Evolutionary conservation across 2,888 invertebrate genomes (phyloP).

Genomic region (Rhingia campestris): DNA sequence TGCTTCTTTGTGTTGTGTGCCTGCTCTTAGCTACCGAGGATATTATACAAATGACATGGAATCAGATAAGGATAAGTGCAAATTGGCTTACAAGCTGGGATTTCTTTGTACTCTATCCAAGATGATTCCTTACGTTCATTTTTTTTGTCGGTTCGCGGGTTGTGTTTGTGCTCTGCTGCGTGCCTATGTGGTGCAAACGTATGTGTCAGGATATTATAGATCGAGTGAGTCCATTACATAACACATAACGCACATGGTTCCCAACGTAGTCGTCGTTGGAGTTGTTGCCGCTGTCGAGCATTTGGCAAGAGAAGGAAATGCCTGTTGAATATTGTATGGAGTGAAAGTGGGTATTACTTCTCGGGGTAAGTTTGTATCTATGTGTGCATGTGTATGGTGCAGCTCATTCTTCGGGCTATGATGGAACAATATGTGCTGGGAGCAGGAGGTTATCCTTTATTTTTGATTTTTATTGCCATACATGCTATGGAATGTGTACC

Average conservation of each 20-base stretch:
- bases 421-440: constrained; percentile 35
- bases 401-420: constrained; percentile 52
- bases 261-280: neutral
- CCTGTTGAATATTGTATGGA: constrained; percentile 76
- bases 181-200: constrained; percentile 72
- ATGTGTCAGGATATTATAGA: constrained; percentile 66
- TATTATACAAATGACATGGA: constrained; percentile 83
- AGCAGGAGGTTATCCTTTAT: constrained; percentile 74
- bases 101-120: constrained; percentile 77
- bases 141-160: constrained; percentile 21
- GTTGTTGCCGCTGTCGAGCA: neutral
- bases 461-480: constrained; percentile 74
- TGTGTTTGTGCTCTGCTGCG: constrained; percentile 52
- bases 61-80: constrained; percentile 83
- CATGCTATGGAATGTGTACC: constrained; percentile 68
- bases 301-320: constrained; percentile 58
- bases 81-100: constrained; percentile 83
- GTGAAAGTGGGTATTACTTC: constrained; percentile 67
- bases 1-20: constrained; percentile 16
- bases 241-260: constrained; percentile 66
- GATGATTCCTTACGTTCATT: constrained; percentile 51
- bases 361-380: constrained; percentile 17
- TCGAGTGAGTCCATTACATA: constrained; percentile 72
- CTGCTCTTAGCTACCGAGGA: constrained; percentile 75
- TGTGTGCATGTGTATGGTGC: constrained; percentile 44